Conservation (phyloP, 2,797 vertebrate species). For the Thunnus albacares region DNA sequence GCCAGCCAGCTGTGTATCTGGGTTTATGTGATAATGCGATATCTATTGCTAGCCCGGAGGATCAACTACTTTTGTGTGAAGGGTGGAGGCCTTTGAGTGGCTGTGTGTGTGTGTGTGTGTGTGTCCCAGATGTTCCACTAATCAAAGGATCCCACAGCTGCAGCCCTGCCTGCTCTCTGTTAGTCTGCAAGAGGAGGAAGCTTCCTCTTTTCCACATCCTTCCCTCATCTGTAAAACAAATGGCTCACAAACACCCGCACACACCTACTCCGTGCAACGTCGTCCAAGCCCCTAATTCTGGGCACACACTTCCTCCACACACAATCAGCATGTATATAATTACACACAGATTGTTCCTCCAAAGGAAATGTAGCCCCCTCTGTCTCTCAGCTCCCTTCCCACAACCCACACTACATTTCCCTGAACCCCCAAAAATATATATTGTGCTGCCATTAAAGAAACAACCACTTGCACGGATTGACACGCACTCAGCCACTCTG, state of each 20-base stretch:
- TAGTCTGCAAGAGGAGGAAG: constrained; percentile 77
- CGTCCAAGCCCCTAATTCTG: constrained; percentile 75
- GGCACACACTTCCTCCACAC: constrained; percentile 80
- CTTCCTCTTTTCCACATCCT: constrained; percentile 81
- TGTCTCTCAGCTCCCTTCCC: constrained; percentile 60
- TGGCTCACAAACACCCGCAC: constrained; percentile 54
- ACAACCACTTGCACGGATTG: constrained; percentile 33
- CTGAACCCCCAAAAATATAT: constrained; percentile 62
- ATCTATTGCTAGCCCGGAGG: constrained; percentile 33
- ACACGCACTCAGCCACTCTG: not conserved
- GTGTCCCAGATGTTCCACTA: constrained; percentile 84
- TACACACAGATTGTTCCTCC: constrained; percentile 84
- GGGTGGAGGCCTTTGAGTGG: constrained; percentile 16
- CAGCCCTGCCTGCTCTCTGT: constrained; percentile 64
- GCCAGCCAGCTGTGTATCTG: constrained; percentile 25
- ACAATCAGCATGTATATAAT: constrained; percentile 85
- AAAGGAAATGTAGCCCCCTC: constrained; percentile 76
- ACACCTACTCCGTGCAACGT: constrained; percentile 54
- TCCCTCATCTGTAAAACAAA: constrained; percentile 80
- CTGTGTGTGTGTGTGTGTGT: constrained; percentile 35
- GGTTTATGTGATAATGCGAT: constrained; percentile 45
- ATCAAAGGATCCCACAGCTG: constrained; percentile 84
- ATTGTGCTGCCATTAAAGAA: constrained; percentile 50
- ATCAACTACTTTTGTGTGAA: constrained; percentile 29
- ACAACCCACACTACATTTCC: constrained; percentile 64